phyloP scores from a whole-genome alignment of 2,888 invertebrate species.

The Oligia latruncula region DNA sequence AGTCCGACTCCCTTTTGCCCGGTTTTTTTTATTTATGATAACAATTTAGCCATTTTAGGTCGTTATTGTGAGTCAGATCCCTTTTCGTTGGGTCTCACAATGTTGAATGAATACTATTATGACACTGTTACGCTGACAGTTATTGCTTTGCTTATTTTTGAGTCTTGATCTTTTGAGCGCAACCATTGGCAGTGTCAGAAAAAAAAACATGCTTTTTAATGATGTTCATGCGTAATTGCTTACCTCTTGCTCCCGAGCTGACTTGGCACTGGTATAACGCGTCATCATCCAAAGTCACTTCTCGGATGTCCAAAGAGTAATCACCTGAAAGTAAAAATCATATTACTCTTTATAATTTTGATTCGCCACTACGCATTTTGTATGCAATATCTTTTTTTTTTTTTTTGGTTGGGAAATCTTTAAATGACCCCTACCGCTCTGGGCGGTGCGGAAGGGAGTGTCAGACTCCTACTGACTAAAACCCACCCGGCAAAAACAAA shows the following conservation, averaged over 20 bases:
- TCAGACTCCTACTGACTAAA: too few relatives aligned
- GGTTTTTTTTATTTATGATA: neutral
- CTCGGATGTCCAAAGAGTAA: conserved; percentile 96
- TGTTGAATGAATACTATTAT: neutral
- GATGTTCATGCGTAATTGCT: conserved; percentile 53
- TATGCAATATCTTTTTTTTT: too few relatives aligned
- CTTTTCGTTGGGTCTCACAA: neutral
- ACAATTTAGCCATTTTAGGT: neutral
- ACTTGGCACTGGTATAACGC: conserved; percentile 98
- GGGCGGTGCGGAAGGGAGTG: too few relatives aligned
- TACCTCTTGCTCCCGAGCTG: conserved; percentile 93
- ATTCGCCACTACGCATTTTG: too few relatives aligned
- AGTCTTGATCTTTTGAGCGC: neutral
- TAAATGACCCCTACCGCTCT: too few relatives aligned
- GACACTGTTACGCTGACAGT: neutral
- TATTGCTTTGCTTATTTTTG: neutral
- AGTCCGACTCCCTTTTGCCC: too few relatives aligned
- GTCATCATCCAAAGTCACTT: conserved; percentile 97
- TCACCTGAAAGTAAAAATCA: conserved; percentile 92
- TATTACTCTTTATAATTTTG: too few relatives aligned
- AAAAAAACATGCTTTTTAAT: neutral
- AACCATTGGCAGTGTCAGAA: neutral
- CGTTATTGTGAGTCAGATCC: neutral
- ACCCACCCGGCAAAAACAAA: too few relatives aligned
- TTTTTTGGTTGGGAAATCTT: too few relatives aligned